A percentile compares a stretch with the other conserved stretches of the same genome.
phyloP scores from a whole-genome alignment of 2,113 vertebrate species.

The Cairina moschata region DNA sequence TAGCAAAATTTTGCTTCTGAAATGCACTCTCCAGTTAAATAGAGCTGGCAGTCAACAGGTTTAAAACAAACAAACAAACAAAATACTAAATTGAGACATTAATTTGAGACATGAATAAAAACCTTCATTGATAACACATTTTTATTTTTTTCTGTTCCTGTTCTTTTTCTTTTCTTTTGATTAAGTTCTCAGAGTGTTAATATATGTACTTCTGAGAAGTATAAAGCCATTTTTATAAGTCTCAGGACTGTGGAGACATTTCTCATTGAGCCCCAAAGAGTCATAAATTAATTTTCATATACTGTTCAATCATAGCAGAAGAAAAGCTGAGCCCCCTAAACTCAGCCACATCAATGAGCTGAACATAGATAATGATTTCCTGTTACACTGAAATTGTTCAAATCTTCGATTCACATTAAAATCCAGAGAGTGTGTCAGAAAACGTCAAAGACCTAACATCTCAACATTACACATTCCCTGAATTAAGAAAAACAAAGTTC shows the following conservation, averaged over 20 bases:
- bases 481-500: background rate
- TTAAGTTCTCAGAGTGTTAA: background rate
- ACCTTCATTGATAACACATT: background rate
- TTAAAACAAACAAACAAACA: background rate
- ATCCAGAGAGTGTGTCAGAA: background rate
- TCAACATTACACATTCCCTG: background rate
- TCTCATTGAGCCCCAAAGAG: background rate
- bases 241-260: background rate
- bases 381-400: background rate
- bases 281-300: background rate
- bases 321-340: background rate
- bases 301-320: background rate
- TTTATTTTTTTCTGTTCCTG: background rate
- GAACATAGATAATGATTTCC: background rate
- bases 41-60: background rate
- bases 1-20: background rate
- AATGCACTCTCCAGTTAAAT: background rate
- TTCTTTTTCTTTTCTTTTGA: background rate
- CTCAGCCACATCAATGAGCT: background rate
- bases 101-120: background rate
- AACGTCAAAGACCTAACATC: background rate
- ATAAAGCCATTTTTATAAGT: background rate
- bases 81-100: background rate
- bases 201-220: background rate
- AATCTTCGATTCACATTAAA: background rate